Evolutionary conservation across 2,888 invertebrate genomes (phyloP), one percentile per base, ranked within the genome.

Genomic region (Iphiclides podalirius): DNA sequence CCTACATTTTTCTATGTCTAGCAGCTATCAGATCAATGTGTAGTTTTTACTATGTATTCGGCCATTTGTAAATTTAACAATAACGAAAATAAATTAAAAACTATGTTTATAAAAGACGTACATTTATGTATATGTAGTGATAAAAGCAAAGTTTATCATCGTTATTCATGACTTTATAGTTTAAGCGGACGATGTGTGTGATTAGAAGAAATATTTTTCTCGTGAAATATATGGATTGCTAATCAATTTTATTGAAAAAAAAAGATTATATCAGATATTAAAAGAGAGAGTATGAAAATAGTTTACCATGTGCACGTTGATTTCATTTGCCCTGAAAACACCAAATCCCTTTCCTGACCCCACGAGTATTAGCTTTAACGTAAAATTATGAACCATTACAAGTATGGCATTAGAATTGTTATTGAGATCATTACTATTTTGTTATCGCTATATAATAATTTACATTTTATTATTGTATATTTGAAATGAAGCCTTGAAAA

Each of bases 301-400:
- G 75, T 67, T 79, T 70, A 75, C 75, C 76, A 72, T 79, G 77
- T 85, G 83, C 79, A 81, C 72, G 70, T 72, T 76, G 72, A 75
- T 80, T 82, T 83, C 78, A 69, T 76, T 79, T 70, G 55, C 61
- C 61, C 65, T 61, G 1, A 1, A 15, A 12, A 36, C 23, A 55
- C 40, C 13, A 20, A 8, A 31, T 36, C 56, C 69, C 60, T 16
- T 39, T 28, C 13, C 66, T 49, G 20, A 20, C 58, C 60, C 64
- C 44, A 37, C 36, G 57, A 64, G 70, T 71, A 70, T 72, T 67
- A 64, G 76, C 72, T 73, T 75, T 68, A 59, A 64, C 46, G 36
- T 35, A 13, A 16, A 23, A n/a, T n/a, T n/a, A n/a, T n/a, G n/a
- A n/a, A n/a, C n/a, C n/a, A n/a, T n/a, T n/a, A n/a, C n/a, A n/a